A percentile compares a stretch with the other conserved stretches of the same genome.
Conservation (phyloP, 2,113 vertebrate genomes). For the Cyanoramphus novaezelandiae region DNA sequence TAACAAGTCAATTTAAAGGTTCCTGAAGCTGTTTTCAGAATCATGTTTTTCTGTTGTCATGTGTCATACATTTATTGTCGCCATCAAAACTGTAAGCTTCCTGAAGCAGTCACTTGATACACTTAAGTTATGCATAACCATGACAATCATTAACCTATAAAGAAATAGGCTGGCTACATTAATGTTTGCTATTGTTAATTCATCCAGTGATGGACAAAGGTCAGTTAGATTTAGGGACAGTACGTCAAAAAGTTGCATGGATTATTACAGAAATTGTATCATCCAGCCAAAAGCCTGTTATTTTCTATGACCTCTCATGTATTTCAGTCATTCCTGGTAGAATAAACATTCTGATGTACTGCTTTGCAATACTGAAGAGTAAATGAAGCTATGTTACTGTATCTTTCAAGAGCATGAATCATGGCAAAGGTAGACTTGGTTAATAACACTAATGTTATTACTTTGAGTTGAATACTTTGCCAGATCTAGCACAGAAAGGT, state of each 20-base stretch:
- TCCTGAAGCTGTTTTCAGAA: background rate
- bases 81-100: background rate
- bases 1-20: background rate
- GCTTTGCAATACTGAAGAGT: background rate
- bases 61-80: background rate
- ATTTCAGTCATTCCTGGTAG: background rate
- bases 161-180: background rate
- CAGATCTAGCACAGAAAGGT: background rate
- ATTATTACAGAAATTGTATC: background rate
- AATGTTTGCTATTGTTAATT: background rate
- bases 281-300: background rate
- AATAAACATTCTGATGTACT: background rate
- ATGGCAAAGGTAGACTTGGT: background rate
- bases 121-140: background rate
- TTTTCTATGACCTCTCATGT: background rate
- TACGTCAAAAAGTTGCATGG: background rate
- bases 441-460: background rate
- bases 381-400: background rate
- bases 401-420: background rate
- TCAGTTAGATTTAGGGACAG: background rate
- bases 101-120: background rate
- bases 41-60: background rate
- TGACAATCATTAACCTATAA: background rate
- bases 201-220: background rate
- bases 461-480: background rate